Evolutionary conservation across 2,113 vertebrate genomes (phyloP).

Genomic region (Myotis davidii): DNA sequence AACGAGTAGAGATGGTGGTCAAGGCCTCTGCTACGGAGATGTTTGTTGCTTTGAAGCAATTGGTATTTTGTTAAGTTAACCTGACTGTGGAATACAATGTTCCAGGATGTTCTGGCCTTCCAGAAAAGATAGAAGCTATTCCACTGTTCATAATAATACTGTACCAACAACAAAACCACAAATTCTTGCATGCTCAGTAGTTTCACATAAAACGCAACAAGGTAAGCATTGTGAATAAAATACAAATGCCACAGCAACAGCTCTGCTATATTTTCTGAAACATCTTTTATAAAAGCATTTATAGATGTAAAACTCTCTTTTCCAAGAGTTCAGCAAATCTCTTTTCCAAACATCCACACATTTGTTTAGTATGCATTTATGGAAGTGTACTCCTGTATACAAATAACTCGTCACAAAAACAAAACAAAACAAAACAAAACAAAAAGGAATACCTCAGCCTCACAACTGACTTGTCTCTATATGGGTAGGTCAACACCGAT

Average conservation of each 20-base stretch:
- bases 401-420: not conserved
- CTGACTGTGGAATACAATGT: not conserved
- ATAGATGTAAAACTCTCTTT: not conserved
- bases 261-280: not conserved
- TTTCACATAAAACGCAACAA: not conserved
- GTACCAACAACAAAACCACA: not conserved
- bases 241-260: not conserved
- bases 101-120: slow-evolving; percentile 30
- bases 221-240: not conserved
- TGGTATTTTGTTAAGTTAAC: not conserved
- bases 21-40: not conserved
- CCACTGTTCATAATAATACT: not conserved
- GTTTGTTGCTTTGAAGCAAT: not conserved
- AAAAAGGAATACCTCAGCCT: not conserved
- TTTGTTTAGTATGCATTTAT: not conserved
- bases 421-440: not conserved
- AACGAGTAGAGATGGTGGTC: not conserved
- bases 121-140: not conserved
- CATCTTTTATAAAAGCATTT: not conserved
- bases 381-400: not conserved
- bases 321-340: slow-evolving; percentile 8
- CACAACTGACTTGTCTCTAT: not conserved
- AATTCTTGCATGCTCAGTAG: not conserved
- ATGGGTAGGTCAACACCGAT: not conserved
- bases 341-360: not conserved